These are phyloP conservation scores for Paramacrobiotus metropolitanus DNA, from an alignment of 1,140 invertebrate genomes.

Conservation along the genomic window DNA sequence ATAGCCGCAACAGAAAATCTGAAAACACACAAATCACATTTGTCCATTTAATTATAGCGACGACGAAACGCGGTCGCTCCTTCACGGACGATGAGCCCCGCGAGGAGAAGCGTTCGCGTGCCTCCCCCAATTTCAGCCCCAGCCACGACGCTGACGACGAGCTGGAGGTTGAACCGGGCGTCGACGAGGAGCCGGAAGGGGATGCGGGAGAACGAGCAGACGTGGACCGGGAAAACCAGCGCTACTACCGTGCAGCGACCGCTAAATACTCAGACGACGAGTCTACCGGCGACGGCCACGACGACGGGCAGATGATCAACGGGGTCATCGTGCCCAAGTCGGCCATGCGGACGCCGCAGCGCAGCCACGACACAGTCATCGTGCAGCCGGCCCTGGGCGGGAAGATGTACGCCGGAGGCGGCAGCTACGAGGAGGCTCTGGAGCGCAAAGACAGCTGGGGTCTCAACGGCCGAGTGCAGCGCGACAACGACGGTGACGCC, in stretches of 20 bases:
- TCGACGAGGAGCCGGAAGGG: background rate
- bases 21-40: no score
- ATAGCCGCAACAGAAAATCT: no score
- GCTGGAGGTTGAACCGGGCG: background rate
- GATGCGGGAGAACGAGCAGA: background rate
- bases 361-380: background rate
- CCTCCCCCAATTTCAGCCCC: background rate
- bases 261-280: background rate
- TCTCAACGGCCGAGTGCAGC: no score
- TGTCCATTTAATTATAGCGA: background rate
- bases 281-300: background rate
- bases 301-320: background rate
- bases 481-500: no score
- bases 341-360: background rate
- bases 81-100: background rate
- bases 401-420: background rate
- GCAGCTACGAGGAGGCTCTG: no score
- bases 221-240: background rate
- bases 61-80: background rate
- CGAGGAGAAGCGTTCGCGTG: background rate
- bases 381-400: background rate
- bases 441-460: no score
- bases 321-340: background rate
- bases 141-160: background rate
- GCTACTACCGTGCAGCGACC: background rate